A percentile compares a stretch with the other conserved stretches of the same genome.
Conservation (phyloP, 2,888 invertebrate species). For the Zeuzera pyrina region DNA sequence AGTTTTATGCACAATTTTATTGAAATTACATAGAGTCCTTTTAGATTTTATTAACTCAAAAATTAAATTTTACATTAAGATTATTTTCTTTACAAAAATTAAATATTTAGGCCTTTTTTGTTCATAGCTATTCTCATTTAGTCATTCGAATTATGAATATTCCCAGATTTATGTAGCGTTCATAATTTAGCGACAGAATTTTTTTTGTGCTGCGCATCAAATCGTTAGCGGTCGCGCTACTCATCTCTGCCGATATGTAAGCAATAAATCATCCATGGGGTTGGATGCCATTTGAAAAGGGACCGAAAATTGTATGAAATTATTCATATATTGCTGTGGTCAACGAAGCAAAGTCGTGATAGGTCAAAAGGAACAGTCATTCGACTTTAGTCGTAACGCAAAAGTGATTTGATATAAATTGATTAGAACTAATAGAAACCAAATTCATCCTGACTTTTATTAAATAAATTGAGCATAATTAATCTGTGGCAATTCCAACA, state of each 20-base stretch:
- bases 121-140: slow-evolving; percentile 5
- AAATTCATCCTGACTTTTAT: not conserved
- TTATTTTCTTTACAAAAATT: not conserved
- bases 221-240: slow-evolving; percentile 14
- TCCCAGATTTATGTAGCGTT: slow-evolving; percentile 21
- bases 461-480: slow-evolving; percentile 17
- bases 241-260: slow-evolving; percentile 24
- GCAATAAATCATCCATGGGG: slow-evolving; percentile 38
- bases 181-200: slow-evolving; percentile 24
- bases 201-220: slow-evolving; percentile 22
- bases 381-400: too few species aligned
- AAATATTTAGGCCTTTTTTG: not conserved
- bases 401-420: too few species aligned
- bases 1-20: too few species aligned
- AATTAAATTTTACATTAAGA: too few species aligned
- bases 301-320: slow-evolving; percentile 20
- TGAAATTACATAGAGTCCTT: too few species aligned
- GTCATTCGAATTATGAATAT: slow-evolving; percentile 21
- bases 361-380: slow-evolving; percentile 8
- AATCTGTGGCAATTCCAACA: slow-evolving; percentile 18
- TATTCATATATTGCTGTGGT: slow-evolving; percentile 23
- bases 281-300: slow-evolving; percentile 37
- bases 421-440: not conserved
- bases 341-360: slow-evolving; percentile 13
- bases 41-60: too few species aligned